phyloP scores from a whole-genome alignment of 2,888 invertebrate genomes.

The Apomyelois bistriatella region DNA sequence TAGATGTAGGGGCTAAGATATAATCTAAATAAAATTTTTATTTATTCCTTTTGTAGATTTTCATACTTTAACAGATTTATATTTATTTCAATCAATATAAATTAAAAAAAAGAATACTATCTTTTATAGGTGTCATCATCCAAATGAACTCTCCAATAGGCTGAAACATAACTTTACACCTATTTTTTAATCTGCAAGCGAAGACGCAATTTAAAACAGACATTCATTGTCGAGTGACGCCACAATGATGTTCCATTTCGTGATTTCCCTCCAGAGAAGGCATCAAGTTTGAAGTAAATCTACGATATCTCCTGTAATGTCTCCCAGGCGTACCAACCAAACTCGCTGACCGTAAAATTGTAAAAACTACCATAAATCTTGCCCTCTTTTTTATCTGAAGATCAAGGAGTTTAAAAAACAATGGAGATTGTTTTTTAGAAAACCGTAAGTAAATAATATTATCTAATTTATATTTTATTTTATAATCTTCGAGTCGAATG shows the following conservation, averaged over 20 bases:
- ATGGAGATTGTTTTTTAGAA: neutral
- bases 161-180: neutral
- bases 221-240: slow-evolving; percentile 48
- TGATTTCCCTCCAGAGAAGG: slow-evolving; percentile 70
- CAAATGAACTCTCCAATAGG: too few species aligned
- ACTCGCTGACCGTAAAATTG: slow-evolving; percentile 77
- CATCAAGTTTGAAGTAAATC: slow-evolving; percentile 75
- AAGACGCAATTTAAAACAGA: slow-evolving; percentile 1
- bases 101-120: too few species aligned
- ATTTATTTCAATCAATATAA: too few species aligned
- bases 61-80: too few species aligned
- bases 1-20: too few species aligned
- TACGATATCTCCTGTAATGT: slow-evolving; percentile 71
- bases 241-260: slow-evolving; percentile 60
- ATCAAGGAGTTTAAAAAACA: neutral
- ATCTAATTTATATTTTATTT: too few species aligned
- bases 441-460: too few species aligned
- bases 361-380: slow-evolving; percentile 76
- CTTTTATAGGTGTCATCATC: too few species aligned
- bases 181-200: neutral
- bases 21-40: too few species aligned
- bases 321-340: slow-evolving; percentile 63
- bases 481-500: too few species aligned
- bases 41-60: too few species aligned
- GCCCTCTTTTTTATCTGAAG: slow-evolving; percentile 42